These are phyloP conservation scores for Bubo blakistoni DNA, from an alignment of 2,113 vertebrate genomes.

Conservation along the genomic window DNA sequence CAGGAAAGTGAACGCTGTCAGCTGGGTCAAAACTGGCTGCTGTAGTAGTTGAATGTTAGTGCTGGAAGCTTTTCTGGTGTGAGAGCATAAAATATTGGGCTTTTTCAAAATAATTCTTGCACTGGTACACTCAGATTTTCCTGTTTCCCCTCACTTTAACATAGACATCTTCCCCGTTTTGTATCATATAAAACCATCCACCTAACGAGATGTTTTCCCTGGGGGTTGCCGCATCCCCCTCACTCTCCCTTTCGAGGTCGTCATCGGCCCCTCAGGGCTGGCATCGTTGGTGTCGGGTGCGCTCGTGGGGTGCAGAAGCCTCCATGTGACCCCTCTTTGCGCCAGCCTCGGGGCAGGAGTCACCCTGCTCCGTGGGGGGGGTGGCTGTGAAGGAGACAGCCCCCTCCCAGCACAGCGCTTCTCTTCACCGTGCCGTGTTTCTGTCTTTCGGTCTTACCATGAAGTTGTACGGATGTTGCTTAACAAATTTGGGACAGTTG, in stretches of 20 bases:
- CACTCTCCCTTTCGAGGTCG: not conserved
- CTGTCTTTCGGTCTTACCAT: not conserved
- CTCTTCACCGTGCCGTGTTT: not conserved
- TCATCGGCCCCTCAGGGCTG: too few species aligned
- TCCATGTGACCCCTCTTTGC: too few species aligned
- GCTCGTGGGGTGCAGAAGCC: accelerated
- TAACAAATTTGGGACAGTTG: not conserved
- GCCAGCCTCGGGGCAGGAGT: not conserved
- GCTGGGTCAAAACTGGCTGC: not conserved
- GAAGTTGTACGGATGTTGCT: too few species aligned
- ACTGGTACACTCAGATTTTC: not conserved
- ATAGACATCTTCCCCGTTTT: not conserved
- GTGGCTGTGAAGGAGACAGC: not conserved
- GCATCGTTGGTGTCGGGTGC: accelerated
- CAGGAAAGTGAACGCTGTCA: accelerated
- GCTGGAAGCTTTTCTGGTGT: not conserved
- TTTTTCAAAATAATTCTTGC: not conserved
- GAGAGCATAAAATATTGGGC: not conserved
- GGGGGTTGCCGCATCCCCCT: not conserved
- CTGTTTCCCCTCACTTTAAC: not conserved
- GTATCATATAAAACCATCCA: too few species aligned
- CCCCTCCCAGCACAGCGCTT: too few species aligned
- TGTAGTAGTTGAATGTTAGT: not conserved
- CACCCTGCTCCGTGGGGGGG: not conserved
- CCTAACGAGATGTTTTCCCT: not conserved